Base-by-base conservation (phyloP, 1,140 invertebrate genomes). In the Zaprionus ghesquierei region DNA sequence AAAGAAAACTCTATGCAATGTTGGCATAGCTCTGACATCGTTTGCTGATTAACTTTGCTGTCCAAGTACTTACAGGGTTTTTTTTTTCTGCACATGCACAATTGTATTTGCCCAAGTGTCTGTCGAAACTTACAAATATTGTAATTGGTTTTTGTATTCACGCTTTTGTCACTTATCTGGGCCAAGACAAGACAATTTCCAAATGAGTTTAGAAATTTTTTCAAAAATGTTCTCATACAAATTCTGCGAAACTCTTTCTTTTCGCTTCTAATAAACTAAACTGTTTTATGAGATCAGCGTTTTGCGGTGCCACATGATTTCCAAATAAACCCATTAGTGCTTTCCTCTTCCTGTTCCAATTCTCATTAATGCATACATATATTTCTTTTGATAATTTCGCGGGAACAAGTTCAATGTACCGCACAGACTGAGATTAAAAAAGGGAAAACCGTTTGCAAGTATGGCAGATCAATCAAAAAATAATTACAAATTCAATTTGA, bases 101-200 rank as follows among this genome's bases (percentile, higher is more conserved):
- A 20, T 27, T 8, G 13, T 53, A 51, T 51, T 27, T 54, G 61
- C 23, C 50, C 50, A 64, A 62, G 15, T 33, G 46, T 10, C 29
- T 3, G 25, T 61, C 10, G 12, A 13, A 25, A 23, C 20, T 61
- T 33, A 50, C 27, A 51, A 25, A 38, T 60, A 60, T 60, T 60
- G 58, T 29, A 60, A 60, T 62, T 62, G 22, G 29, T 51, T 62
- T 62, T 62, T 27, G 22, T 33, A 12, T 22, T 29, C 13, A n/a
- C n/a, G n/a, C n/a, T 46, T 46, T 25, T 25, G 25, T 5, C 12
- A 18, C 23, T 44, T 62, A 53, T 62, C 59, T 13, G 12, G 12
- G 10, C 20, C 15, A 25, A 31, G 29, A 62, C 20, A 62, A 50
- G 6, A 27, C 33, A 22, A 50, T 62, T 51, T 23, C 13, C 8